Evolutionary conservation across 2,797 vertebrate genomes (phyloP).

Genomic region (Protonibea diacanthus): DNA sequence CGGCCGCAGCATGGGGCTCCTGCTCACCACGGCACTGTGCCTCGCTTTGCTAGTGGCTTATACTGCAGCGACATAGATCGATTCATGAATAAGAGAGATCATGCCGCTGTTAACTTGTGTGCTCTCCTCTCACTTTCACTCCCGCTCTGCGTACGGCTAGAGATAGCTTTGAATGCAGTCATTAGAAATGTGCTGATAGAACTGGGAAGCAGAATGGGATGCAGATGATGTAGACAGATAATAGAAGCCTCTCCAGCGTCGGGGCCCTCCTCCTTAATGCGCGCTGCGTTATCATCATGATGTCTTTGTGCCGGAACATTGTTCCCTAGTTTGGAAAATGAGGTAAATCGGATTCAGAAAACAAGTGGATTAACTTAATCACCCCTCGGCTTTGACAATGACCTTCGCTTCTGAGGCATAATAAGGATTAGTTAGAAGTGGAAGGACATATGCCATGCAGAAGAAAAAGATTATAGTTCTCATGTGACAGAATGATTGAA

Average conservation of each 20-base stretch:
- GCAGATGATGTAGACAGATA: slow-evolving; percentile 79
- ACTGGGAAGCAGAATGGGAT: slow-evolving; percentile 59
- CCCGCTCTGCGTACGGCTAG: slow-evolving; percentile 34
- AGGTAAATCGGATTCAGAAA: slow-evolving; percentile 86
- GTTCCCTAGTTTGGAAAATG: slow-evolving; percentile 82
- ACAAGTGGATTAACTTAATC: slow-evolving; percentile 88
- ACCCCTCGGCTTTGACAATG: slow-evolving; percentile 85
- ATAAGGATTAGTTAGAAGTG: slow-evolving; percentile 84
- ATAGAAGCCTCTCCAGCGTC: slow-evolving; percentile 62
- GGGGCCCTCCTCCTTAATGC: slow-evolving; percentile 72
- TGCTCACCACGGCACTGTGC: slow-evolving; percentile 56
- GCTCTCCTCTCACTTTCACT: slow-evolving; percentile 62
- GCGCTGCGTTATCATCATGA: slow-evolving; percentile 76
- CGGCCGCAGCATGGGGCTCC: slow-evolving; percentile 63
- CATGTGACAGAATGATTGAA: slow-evolving; percentile 82
- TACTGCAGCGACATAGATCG: slow-evolving; percentile 65
- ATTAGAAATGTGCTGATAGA: slow-evolving; percentile 74
- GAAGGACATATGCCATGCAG: slow-evolving; percentile 85
- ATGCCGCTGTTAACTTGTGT: slow-evolving; percentile 53
- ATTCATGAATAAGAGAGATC: slow-evolving; percentile 67
- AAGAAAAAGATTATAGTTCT: slow-evolving; percentile 82
- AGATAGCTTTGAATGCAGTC: slow-evolving; percentile 71
- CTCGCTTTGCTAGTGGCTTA: slow-evolving; percentile 57
- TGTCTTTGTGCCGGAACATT: slow-evolving; percentile 82
- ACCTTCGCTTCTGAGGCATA: slow-evolving; percentile 84